Base-by-base conservation (phyloP, 1,140 invertebrate species). In the Euura lappo region DNA sequence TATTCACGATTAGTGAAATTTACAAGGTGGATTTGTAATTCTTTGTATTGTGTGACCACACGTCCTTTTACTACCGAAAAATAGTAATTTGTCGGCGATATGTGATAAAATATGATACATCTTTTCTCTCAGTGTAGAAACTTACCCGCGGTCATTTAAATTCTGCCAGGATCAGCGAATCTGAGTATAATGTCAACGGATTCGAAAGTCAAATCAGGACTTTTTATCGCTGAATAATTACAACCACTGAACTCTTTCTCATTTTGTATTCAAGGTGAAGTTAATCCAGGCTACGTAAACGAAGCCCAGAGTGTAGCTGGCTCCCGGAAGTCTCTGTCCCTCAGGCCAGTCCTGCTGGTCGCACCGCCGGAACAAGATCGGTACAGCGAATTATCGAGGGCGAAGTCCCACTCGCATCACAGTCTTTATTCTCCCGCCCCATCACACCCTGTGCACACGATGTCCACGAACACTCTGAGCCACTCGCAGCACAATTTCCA, bases 341-440 rank as follows among this genome's bases (percentile, higher is more conserved):
- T 97, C 13, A 95, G 96, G 86, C 95, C 96, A 4, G 95, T 97
- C 0, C 86, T 96, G 67, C 82, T 95, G 76, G 94, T 95, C 85
- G 93, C 93, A 45, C 93, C 93, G 42, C 89, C 90, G 5, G 89
- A 89, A 47, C 88, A 87, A 69, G 86, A 88, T 47, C 83, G 86
- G 66, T 87, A 87, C 72, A 87, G 86, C 66, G 86, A 88, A 72
- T 74, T 88, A n/a, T 88, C 87, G 2, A 80, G 87, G 64, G 86
- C 84, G 6, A 87, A 88, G 72, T 88, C 87, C 2, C 87, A 88
- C 70, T 88, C 87, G 4, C 87, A 88, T 78, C 87, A 87, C 69
- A 87, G 86, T 71, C 78, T 88, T 4, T 88, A 87, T 69, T 81
- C 84, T 0, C 82, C 85, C 2, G 81, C 84, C 0, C 83, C 83